Percentiles rank a stretch among this genome's conserved stretches.
Conservation (phyloP, 2,888 invertebrate species). For the Boloria selene region DNA sequence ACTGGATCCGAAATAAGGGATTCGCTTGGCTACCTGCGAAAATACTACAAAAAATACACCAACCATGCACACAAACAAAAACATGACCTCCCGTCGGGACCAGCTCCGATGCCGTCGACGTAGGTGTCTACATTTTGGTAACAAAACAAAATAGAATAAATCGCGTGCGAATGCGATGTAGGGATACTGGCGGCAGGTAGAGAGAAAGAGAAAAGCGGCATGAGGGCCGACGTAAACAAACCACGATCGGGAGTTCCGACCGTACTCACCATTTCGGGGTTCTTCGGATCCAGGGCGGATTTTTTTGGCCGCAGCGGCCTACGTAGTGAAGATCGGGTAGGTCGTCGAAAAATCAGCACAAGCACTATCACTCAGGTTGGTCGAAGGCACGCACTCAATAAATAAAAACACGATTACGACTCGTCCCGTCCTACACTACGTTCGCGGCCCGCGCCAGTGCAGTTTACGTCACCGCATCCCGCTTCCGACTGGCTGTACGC, state of each 20-base stretch:
- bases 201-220: conserved; percentile 71
- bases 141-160: conserved; percentile 81
- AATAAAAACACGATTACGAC: conserved; percentile 62
- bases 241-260: conserved; percentile 77
- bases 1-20: conserved; percentile 54
- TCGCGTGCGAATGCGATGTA: conserved; percentile 74
- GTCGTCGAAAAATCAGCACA: conserved; percentile 65
- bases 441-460: conserved; percentile 79
- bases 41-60: conserved; percentile 69
- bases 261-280: conserved; percentile 81
- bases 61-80: conserved; percentile 72
- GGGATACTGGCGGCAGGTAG: conserved; percentile 79
- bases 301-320: conserved; percentile 63
- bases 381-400: conserved; percentile 65
- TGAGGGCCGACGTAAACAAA: conserved; percentile 80
- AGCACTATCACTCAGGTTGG: conserved; percentile 67
- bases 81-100: conserved; percentile 69
- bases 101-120: conserved; percentile 67
- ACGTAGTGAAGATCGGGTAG: conserved; percentile 77
- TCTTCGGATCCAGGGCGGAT: conserved; percentile 59
- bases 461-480: conserved; percentile 83
- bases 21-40: conserved; percentile 73
- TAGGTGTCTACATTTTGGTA: conserved; percentile 80
- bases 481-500: conserved; percentile 77
- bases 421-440: conserved; percentile 81